Evolutionary conservation across 2,888 invertebrate genomes (phyloP), one percentile per base, ranked within the genome.

Genomic region (Tipula helvola): DNA sequence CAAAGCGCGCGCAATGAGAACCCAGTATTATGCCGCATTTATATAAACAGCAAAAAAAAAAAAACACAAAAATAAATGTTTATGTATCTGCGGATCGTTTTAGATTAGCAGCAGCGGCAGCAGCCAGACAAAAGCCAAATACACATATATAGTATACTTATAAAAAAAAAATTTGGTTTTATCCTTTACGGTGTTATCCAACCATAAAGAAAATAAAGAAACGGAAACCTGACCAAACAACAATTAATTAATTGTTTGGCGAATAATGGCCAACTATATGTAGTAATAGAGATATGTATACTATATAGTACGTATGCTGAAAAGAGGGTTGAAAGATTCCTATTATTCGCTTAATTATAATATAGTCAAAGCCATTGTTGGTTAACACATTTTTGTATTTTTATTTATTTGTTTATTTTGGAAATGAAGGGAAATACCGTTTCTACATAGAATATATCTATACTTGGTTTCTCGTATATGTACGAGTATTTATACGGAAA

Each of bases 161-260:
- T 28, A 28, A 5, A 44, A 44, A 42, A 8, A 10, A 10, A 52
- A 71, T 8, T 57, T 5, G 3, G n/a, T 71, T 71, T 18, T 71
- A 71, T 71, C 71, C 71, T 71, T 71, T 71, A 71, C 28, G 12
- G 71, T 71, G 71, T 28, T 28, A 28, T 71, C 28, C 28, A 71
- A 71, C 71, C 71, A 71, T 28, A 71, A 71, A 71, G 71, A 28
- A 3, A 71, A 71, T 8, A 28, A 71, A n/a, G n/a, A 71, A 71
- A 18, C 28, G 71, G 71, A 28, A 71, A 71, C 71, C 71, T 71
- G 71, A 71, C 71, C 71, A 28, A 71, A 71, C 28, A 71, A 71
- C 71, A 71, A 71, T 71, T 71, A 71, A 71, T 71, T 71, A 71
- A 71, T 71, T 71, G 71, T 71, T 71, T 71, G 71, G 71, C 71